These are phyloP conservation scores for Patella vulgata DNA, from an alignment of 1,140 invertebrate species.

Conservation along the genomic window DNA sequence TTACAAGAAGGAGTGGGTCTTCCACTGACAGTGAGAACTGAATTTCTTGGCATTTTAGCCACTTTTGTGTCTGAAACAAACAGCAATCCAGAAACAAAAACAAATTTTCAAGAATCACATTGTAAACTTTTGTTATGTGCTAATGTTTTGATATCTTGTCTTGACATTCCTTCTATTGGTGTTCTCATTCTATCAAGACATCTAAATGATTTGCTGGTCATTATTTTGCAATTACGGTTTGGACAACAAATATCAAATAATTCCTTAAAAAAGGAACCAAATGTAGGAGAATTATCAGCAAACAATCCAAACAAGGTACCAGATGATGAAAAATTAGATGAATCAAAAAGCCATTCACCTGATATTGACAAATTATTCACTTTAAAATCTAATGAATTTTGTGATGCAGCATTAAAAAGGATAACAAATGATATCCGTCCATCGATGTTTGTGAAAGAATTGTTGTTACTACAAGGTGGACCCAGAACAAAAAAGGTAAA, in stretches of 20 bases:
- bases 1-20: conserved; percentile 76
- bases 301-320: neutral
- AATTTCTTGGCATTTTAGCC: conserved; percentile 31
- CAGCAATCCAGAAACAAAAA: neutral
- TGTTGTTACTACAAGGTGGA: conserved; percentile 74
- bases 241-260: neutral
- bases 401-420: conserved; percentile 68
- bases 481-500: conserved; percentile 32
- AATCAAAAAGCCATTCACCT: too few species aligned
- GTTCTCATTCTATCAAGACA: conserved; percentile 63
- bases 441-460: conserved; percentile 74
- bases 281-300: neutral
- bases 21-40: conserved; percentile 57
- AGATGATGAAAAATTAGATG: too few species aligned
- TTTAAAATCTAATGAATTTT: conserved; percentile 46
- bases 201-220: conserved; percentile 71
- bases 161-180: conserved; percentile 61
- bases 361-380: neutral
- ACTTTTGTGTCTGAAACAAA: neutral
- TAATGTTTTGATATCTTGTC: conserved; percentile 59
- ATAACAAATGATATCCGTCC: conserved; percentile 72
- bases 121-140: conserved; percentile 28
- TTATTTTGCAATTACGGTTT: conserved; percentile 72
- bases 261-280: neutral
- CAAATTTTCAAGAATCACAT: conserved; percentile 17